Base-by-base conservation (phyloP, 2,113 vertebrate species). In the Potamarius usumacintae region DNA sequence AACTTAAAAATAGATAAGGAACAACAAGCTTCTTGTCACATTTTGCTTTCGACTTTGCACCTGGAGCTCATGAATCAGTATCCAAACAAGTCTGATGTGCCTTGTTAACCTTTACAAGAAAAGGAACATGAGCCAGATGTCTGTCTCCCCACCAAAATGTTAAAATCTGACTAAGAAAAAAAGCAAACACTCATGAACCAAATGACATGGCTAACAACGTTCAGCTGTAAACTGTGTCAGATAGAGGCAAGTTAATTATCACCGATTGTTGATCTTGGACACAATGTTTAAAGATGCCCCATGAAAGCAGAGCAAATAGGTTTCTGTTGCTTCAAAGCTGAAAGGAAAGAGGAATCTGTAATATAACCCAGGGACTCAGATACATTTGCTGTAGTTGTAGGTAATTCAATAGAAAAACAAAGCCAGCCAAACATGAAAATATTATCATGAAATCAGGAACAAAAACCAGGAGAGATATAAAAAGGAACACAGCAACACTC, bases 101-200 rank as follows among this genome's bases (percentile, higher is more conserved):
- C 85, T 86, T 18, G 27, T 79, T 85, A 67, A 27, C 85, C 50
- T 67, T 69, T 55, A 53, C 42, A 42, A 77, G 50, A 50, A 53
- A 30, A 79, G 14, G 4, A 69, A 42, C 12, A 67, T 7, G 12
- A 48, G 22, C 4, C 86, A 30, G 69, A 15, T 71, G 17, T 48
- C 55, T 27, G 18, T 22, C 42, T 80, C 20, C 72, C 10, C 71
- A 22, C 34, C 17, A 48, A 50, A 27, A 71, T 34, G 14, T 30
- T 34, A 30, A 12, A 12, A 17, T 7, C 17, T 34, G 42, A 42
- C 42, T 42, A 42, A 42, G 42, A 42, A 42, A 42, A 42, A 42
- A 12, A 69, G 27, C 67, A 74, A 48, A 20, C 34, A 18, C 1
- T 48, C 71, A 22, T 48, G 22, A 34, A 72, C 15, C 30, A 71